Base-by-base conservation (phyloP, 92 coral and sea anemone species). In the Porites cylindrica region DNA sequence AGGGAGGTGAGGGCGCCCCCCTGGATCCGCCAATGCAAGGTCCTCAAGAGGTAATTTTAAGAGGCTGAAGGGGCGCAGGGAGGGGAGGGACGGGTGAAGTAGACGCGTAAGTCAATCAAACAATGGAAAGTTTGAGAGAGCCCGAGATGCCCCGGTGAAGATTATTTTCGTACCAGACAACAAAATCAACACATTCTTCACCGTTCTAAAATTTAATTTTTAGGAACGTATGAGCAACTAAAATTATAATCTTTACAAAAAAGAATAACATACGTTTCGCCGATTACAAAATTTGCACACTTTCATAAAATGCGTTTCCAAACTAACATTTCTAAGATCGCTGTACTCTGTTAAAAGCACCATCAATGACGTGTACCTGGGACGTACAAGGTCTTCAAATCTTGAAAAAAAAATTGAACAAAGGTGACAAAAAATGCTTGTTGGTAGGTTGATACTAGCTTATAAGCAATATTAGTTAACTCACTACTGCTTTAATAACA, bases 171-270 rank as follows among this genome's bases (percentile, higher is more conserved):
- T 38, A 38, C 47, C 47, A 0, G 47, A 38, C 47, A 38, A 38
- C 47, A 38, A 38, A 38, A 67, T 10, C 51, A 66, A 82, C 72
- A 47, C 58, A 24, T 0, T 17, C 6, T n/a, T n/a, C 32, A 80
- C 60, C 79, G 65, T 63, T 83, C 73, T 50, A 43, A 18, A 20
- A 53, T 51, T 83, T 83, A 59, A 73, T 83, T 74, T 70, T 71
- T 9, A 23, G 50, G 52, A 74, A 74, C 72, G 73, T 74, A 73
- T 53, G 87, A 58, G 71, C 72, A 74, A 83, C 61, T 82, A 82
- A 82, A 82, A 82, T 73, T 58, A 82, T 29, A 82, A 82, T 13
- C 43, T 70, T 82, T 72, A 82, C 61, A 62, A 82, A 82, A 72
- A 56, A 13, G n/a, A 61, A 12, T 38, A 38, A 38, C 18, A 65